phyloP scores from a whole-genome alignment of 2,797 vertebrate species.

The Poeciliopsis presidionis region DNA sequence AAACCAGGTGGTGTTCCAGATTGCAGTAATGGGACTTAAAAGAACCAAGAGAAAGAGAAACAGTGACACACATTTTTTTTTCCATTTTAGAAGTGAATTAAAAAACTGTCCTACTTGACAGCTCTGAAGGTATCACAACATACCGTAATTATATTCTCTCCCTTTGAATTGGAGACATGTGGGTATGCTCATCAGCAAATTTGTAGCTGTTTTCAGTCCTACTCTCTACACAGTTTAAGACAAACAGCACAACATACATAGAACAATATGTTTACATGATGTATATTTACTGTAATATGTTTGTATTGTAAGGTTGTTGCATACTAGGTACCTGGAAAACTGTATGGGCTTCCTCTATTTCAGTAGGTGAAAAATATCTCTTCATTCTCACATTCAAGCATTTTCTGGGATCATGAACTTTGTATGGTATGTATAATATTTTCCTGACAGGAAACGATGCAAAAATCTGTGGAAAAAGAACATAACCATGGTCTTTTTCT shows the following conservation, averaged over 20 bases:
- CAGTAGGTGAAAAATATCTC: neutral
- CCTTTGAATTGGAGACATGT: conserved; percentile 61
- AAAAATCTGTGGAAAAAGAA: conserved; percentile 60
- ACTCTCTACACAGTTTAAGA: conserved; percentile 47
- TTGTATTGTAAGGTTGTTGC: neutral
- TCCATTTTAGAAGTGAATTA: neutral
- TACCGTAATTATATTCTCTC: conserved; percentile 33
- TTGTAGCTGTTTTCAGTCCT: conserved; percentile 77
- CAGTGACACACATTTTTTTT: neutral
- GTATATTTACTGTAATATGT: neutral
- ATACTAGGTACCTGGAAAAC: neutral
- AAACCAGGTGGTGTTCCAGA: no score
- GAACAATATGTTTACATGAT: neutral
- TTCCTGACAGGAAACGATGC: conserved; percentile 38
- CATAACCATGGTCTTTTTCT: no score
- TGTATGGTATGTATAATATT: conserved; percentile 7
- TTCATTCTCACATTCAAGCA: conserved; percentile 58
- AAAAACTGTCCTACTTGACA: neutral
- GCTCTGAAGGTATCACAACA: neutral
- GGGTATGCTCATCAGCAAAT: conserved; percentile 46
- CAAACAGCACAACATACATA: neutral
- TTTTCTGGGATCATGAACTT: conserved; percentile 31
- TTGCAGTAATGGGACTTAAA: neutral
- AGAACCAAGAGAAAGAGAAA: neutral
- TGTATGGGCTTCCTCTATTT: conserved; percentile 20